Evolutionary conservation across 53 echinoderm and acorn worm genomes (phyloP).

Genomic region (Hippasteria phrygiana): DNA sequence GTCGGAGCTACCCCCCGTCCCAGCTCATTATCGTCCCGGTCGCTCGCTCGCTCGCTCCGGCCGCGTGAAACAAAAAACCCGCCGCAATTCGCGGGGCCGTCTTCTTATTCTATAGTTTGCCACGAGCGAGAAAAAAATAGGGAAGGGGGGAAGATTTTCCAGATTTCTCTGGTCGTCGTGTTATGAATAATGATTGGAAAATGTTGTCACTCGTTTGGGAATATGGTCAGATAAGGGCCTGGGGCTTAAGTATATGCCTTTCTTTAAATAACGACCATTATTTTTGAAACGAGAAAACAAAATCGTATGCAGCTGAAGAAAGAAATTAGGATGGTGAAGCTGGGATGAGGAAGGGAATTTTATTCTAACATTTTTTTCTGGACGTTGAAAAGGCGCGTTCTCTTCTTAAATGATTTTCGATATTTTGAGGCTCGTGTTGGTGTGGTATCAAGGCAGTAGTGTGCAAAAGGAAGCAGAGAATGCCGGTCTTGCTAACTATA

Average conservation of each 20-base stretch:
- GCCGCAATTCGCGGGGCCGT: slow-evolving; percentile 9
- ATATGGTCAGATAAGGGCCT: background rate
- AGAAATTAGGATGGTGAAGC: too few species aligned
- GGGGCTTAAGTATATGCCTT: background rate
- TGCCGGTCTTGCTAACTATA: too few species aligned
- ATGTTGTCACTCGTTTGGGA: background rate
- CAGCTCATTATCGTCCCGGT: slow-evolving; percentile 32
- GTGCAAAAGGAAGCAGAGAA: too few species aligned
- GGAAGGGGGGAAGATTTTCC: too few species aligned
- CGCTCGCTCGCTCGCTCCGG: background rate
- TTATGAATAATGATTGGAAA: slow-evolving; percentile 18
- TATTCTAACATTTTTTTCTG: too few species aligned
- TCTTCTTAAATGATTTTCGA: too few species aligned
- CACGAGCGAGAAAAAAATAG: slow-evolving; percentile 40
- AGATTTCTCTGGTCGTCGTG: background rate
- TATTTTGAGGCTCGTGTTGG: too few species aligned
- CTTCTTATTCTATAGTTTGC: slow-evolving; percentile 17
- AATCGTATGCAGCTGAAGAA: too few species aligned
- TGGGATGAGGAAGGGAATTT: too few species aligned
- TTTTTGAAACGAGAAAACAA: too few species aligned
- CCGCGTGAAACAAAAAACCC: slow-evolving; percentile 52
- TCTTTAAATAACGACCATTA: background rate
- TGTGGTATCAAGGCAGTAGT: too few species aligned
- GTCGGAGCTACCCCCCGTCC: slow-evolving; percentile 3
- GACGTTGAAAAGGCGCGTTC: too few species aligned